phyloP scores from a whole-genome alignment of 2,113 vertebrate species.

The Neofelis nebulosa region DNA sequence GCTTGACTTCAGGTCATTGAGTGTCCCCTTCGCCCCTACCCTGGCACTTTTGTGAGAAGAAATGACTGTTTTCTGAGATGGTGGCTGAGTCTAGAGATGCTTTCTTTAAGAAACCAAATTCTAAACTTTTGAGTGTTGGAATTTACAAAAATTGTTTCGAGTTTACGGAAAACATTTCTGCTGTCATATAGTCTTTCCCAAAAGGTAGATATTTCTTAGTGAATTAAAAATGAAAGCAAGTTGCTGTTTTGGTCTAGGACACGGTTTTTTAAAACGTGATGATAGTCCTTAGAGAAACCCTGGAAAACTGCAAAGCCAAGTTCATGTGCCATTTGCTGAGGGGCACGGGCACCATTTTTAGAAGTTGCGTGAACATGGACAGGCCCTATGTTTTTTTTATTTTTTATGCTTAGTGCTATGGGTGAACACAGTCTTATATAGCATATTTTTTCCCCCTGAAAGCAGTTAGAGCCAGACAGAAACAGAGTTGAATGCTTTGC shows the following conservation, averaged over 20 bases:
- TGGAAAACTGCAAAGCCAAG: neutral
- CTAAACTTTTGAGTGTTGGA: neutral
- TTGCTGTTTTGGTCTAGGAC: neutral
- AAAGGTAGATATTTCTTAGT: neutral
- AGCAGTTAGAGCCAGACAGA: neutral
- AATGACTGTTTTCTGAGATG: neutral
- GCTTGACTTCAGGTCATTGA: neutral
- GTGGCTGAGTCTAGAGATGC: neutral
- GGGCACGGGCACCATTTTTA: neutral
- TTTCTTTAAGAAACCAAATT: neutral
- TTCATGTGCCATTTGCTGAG: neutral
- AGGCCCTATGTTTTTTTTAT: neutral
- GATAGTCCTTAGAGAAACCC: neutral
- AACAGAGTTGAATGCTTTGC: neutral
- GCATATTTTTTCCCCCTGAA: neutral
- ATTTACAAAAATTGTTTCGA: slow-evolving; percentile 8
- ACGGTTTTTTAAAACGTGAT: neutral
- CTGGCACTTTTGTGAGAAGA: neutral
- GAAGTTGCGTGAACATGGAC: neutral
- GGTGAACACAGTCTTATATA: neutral
- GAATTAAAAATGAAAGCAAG: neutral
- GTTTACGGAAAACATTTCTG: neutral
- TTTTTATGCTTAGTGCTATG: neutral
- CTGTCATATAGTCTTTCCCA: neutral
- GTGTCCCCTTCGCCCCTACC: neutral